These are phyloP conservation scores for Mya arenaria DNA, from an alignment of 1,140 invertebrate species.

Conservation along the genomic window DNA sequence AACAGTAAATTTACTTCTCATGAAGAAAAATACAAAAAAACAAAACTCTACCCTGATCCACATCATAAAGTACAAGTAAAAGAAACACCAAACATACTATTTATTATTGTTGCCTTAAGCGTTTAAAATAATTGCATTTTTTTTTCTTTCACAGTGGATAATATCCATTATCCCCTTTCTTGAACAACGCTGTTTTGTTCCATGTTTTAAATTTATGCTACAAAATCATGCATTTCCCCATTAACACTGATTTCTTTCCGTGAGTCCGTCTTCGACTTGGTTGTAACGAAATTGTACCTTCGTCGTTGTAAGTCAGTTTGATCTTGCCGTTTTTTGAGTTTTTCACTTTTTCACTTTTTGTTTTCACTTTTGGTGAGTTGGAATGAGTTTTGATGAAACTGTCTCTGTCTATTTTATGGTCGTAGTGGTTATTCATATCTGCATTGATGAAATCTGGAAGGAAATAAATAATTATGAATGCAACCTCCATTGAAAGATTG, in stretches of 20 bases:
- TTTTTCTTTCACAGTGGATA: no score
- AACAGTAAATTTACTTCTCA: no score
- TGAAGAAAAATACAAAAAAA: no score
- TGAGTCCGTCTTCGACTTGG: conserved; percentile 75
- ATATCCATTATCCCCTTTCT: no score
- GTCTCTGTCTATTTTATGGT: conserved; percentile 7
- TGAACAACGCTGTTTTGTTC: no score
- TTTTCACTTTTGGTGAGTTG: conserved; percentile 52
- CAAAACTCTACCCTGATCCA: no score
- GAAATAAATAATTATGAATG: conserved; percentile 18
- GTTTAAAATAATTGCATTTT: no score
- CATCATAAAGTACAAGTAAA: no score
- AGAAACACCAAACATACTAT: no score
- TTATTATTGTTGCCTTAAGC: no score
- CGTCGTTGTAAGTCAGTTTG: conserved; percentile 63
- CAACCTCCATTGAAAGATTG: neutral
- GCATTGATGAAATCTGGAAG: conserved; percentile 69
- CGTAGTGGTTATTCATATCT: conserved; percentile 59
- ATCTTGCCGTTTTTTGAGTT: conserved; percentile 61
- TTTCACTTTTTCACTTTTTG: conserved; percentile 63
- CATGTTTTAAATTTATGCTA: conserved; percentile 59
- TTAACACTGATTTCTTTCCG: conserved; percentile 77
- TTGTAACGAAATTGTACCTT: conserved; percentile 73
- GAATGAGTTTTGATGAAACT: conserved; percentile 26
- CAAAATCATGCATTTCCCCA: conserved; percentile 74